phyloP scores from a whole-genome alignment of 2,113 vertebrate species.

The Piaya cayana region DNA sequence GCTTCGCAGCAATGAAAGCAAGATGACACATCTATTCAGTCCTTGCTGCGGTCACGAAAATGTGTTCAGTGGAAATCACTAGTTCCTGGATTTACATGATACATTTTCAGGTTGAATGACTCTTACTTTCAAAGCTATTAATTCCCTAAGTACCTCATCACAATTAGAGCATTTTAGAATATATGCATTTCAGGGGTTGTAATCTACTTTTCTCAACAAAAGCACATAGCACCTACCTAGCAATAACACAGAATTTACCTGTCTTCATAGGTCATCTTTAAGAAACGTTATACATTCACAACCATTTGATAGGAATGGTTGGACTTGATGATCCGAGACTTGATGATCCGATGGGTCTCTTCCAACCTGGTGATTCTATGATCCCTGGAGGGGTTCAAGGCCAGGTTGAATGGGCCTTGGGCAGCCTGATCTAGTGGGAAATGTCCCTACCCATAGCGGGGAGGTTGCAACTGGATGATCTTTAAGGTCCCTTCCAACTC shows the following conservation, averaged over 20 bases:
- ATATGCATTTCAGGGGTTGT: not conserved
- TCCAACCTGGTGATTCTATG: no score
- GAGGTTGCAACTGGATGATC: no score
- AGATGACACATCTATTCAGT: not conserved
- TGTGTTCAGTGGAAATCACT: not conserved
- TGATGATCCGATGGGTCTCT: no score
- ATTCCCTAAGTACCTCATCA: not conserved
- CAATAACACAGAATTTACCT: not conserved
- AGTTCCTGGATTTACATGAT: not conserved
- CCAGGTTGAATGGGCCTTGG: no score
- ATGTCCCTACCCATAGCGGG: no score
- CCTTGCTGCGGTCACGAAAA: not conserved
- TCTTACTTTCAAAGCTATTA: not conserved
- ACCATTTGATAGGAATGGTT: no score
- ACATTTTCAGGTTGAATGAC: not conserved
- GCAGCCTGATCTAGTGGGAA: no score
- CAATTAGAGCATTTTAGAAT: not conserved
- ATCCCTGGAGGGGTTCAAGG: no score
- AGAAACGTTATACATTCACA: not conserved
- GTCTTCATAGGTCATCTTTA: not conserved
- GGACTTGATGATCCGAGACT: no score
- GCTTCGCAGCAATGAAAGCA: not conserved
- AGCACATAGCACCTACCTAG: not conserved
- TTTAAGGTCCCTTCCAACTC: no score
- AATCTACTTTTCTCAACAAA: not conserved